phyloP scores from a whole-genome alignment of 2,888 invertebrate species.

The Heterodera filipjevi region DNA sequence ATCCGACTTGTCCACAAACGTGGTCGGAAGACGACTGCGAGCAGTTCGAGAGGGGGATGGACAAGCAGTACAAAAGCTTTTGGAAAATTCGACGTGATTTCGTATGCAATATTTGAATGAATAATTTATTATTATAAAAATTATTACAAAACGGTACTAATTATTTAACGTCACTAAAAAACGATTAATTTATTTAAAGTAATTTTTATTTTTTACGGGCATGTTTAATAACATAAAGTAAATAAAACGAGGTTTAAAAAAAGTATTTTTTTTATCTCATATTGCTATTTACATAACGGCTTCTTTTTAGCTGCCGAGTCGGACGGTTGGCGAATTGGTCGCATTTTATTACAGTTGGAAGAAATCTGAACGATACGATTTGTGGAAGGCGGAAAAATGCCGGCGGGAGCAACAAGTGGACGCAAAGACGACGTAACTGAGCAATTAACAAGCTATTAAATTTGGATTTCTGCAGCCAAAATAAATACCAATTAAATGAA shows the following conservation, averaged over 20 bases:
- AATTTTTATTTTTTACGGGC: too few species aligned
- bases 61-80: constrained; percentile 93
- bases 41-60: constrained; percentile 91
- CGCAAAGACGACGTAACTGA: neutral
- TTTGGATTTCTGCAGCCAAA: neutral
- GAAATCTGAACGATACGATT: constrained; percentile 94
- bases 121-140: neutral
- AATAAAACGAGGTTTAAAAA: too few species aligned
- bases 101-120: constrained; percentile 31
- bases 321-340: constrained; percentile 92
- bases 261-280: neutral
- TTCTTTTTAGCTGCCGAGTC: constrained; percentile 73
- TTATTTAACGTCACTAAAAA: too few species aligned
- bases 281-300: neutral
- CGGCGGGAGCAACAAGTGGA: constrained; percentile 2
- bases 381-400: constrained; percentile 72
- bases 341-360: constrained; percentile 93
- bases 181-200: too few species aligned
- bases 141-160: too few species aligned
- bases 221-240: too few species aligned
- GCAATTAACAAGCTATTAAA: neutral
- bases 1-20: constrained; percentile 26
- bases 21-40: constrained; percentile 97
- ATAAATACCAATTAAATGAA: neutral
- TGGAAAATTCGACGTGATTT: constrained; percentile 89